Evolutionary conservation across 1,140 invertebrate species (phyloP).

Genomic region (Meloidogyne chitwoodi): DNA sequence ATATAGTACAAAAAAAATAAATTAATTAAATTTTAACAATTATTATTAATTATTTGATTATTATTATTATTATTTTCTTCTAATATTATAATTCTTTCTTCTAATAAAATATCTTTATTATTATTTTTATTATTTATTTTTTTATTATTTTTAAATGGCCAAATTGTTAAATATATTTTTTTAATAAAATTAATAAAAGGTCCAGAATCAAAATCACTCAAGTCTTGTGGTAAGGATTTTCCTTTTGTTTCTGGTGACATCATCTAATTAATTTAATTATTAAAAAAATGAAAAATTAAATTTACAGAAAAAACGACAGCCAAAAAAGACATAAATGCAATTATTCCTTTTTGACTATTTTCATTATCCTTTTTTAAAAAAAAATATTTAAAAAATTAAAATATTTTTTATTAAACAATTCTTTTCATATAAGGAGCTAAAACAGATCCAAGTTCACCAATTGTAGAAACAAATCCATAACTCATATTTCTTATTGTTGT

Average conservation of each 20-base stretch:
- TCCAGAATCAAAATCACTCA: conserved; percentile 40
- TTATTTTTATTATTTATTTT: not conserved
- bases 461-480: conserved; percentile 27
- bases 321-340: conserved; percentile 38
- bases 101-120: not conserved
- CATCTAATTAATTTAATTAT: not conserved
- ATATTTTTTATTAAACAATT: not conserved
- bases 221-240: conserved; percentile 40
- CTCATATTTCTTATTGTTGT: conserved; percentile 42
- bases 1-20: no score
- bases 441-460: conserved; percentile 44
- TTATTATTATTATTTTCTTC: no score
- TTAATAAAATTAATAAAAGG: conserved; percentile 25
- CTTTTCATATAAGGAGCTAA: conserved; percentile 46
- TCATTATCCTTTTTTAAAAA: not conserved
- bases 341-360: conserved; percentile 35
- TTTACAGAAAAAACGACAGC: conserved; percentile 29
- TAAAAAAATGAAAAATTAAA: not conserved
- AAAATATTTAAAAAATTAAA: not conserved
- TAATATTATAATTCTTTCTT: not conserved
- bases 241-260: conserved; percentile 42
- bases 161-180: not conserved
- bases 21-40: no score
- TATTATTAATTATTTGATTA: no score
- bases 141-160: not conserved